Conservation (phyloP, 2,113 vertebrate species). For the Ceyx margarethae region DNA sequence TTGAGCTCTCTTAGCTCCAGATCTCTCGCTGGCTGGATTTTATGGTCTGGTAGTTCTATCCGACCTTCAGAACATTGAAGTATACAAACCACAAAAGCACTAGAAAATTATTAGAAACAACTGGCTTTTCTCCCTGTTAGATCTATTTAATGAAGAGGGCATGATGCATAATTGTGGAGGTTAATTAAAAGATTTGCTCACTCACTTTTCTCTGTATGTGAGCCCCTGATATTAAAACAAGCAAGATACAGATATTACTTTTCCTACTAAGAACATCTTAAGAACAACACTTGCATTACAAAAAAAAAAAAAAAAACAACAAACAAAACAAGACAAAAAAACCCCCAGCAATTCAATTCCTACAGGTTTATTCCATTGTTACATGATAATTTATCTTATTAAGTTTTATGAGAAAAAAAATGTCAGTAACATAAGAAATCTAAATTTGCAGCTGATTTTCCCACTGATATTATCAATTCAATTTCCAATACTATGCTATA, state of each 20-base stretch:
- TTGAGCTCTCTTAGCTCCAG: slow-evolving; percentile 75
- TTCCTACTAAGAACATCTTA: neutral
- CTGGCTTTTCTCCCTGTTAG: slow-evolving; percentile 36
- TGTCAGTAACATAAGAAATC: neutral
- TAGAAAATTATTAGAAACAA: slow-evolving; percentile 66
- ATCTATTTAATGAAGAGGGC: slow-evolving; percentile 56
- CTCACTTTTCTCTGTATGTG: slow-evolving; percentile 8
- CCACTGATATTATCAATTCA: neutral
- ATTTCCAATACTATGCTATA: neutral
- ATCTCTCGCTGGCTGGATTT: slow-evolving; percentile 78
- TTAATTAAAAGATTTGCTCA: slow-evolving; percentile 55
- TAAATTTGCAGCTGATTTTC: neutral
- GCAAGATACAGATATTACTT: neutral
- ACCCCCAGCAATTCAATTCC: neutral
- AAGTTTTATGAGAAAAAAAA: neutral
- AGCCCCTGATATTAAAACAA: slow-evolving; percentile 1
- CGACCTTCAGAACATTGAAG: slow-evolving; percentile 68
- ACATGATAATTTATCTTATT: neutral
- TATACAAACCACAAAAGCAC: slow-evolving; percentile 66
- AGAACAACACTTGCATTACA: neutral
- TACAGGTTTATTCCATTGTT: neutral
- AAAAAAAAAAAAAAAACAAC: neutral
- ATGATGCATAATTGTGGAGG: slow-evolving; percentile 17
- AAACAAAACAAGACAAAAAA: no score
- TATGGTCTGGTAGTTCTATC: slow-evolving; percentile 80